phyloP scores from a whole-genome alignment of 2,888 invertebrate genomes.

The Agrotis puta region DNA sequence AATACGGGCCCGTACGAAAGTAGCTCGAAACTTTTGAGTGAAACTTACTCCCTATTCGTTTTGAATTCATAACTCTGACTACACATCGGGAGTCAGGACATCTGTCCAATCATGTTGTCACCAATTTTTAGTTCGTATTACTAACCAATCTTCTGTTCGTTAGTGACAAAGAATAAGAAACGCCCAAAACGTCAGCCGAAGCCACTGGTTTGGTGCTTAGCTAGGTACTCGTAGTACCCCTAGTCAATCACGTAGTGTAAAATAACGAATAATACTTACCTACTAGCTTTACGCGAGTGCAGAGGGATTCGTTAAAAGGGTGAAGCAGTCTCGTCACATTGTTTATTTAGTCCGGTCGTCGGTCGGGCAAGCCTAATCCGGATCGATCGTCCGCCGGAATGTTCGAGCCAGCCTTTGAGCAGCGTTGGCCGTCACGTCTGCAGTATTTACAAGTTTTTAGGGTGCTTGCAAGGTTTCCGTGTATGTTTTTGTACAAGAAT shows the following conservation, averaged over 20 bases:
- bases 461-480: conserved; percentile 70
- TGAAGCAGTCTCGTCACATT: conserved; percentile 87
- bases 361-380: conserved; percentile 83
- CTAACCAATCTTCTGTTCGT: too few species aligned
- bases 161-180: too few species aligned
- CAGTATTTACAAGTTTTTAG: conserved; percentile 75
- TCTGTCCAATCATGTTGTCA: too few species aligned
- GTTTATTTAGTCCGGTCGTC: conserved; percentile 88
- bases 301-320: conserved; percentile 89
- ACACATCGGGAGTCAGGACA: too few species aligned
- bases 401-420: conserved; percentile 72
- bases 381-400: conserved; percentile 83
- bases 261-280: conserved; percentile 80
- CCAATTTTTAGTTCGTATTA: too few species aligned
- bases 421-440: conserved; percentile 71
- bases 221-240: background rate
- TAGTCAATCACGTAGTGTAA: conserved; percentile 68
- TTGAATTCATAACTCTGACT: too few species aligned
- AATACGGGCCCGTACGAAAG: too few species aligned
- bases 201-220: too few species aligned
- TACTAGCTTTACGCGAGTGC: conserved; percentile 77
- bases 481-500: conserved; percentile 60
- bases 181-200: too few species aligned
- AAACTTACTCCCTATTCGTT: too few species aligned
- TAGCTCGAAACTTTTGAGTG: too few species aligned